phyloP scores from a whole-genome alignment of 2,888 invertebrate genomes.

The Apocheima hispidaria region DNA sequence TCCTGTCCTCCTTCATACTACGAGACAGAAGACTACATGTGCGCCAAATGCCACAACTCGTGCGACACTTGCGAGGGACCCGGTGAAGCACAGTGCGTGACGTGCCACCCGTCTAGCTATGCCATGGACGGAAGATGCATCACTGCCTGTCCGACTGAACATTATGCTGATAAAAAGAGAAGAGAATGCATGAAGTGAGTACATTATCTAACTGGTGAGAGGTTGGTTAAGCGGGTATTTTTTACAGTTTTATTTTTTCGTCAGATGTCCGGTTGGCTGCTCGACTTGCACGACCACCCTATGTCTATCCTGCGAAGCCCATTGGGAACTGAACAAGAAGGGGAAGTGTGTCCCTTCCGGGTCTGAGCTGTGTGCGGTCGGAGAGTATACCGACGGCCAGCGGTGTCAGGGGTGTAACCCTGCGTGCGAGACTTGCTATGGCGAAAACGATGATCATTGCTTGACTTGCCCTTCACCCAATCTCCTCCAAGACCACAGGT shows the following conservation, averaged over 20 bases:
- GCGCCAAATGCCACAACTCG: conserved; percentile 91
- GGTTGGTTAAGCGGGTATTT: conserved; percentile 3
- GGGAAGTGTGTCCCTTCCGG: conserved; percentile 90
- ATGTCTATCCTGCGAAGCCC: conserved; percentile 90
- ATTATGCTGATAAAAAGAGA: conserved; percentile 91
- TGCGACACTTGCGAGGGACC: conserved; percentile 94
- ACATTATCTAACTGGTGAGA: conserved; percentile 1
- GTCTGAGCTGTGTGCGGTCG: conserved; percentile 89
- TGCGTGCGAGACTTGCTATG: conserved; percentile 94
- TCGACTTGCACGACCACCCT: conserved; percentile 90
- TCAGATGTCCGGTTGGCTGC: conserved; percentile 91
- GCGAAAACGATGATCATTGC: conserved; percentile 90
- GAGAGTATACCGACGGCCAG: conserved; percentile 87
- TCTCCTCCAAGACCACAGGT: conserved; percentile 88
- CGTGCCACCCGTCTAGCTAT: conserved; percentile 91
- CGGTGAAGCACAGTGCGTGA: conserved; percentile 92
- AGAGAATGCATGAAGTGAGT: conserved; percentile 90
- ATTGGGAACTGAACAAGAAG: conserved; percentile 92
- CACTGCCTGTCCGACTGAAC: conserved; percentile 90
- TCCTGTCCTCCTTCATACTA: conserved; percentile 93
- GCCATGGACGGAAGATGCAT: conserved; percentile 91
- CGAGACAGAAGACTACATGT: conserved; percentile 95
- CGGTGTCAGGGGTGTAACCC: conserved; percentile 91
- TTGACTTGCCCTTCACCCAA: conserved; percentile 91
- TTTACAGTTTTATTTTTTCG: conserved; percentile 34